Evolutionary conservation across 2,113 vertebrate species (phyloP).

Genomic region (Pelvicachromis taeniatus): DNA sequence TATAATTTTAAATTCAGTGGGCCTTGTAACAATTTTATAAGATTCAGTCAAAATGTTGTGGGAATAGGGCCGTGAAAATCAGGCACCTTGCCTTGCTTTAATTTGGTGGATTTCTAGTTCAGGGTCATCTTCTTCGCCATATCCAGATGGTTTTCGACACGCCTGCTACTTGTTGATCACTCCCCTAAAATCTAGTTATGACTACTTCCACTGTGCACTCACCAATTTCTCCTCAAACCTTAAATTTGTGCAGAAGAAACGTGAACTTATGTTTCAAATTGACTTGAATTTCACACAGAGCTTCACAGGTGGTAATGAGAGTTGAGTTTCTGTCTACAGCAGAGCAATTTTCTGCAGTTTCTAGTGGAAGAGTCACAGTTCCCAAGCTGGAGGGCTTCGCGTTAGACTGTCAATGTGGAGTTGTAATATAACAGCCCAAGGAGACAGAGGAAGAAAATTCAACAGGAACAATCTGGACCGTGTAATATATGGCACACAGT

Average conservation of each 20-base stretch:
- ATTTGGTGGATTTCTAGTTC: neutral
- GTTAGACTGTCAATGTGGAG: neutral
- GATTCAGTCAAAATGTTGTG: neutral
- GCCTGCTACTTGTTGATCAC: neutral
- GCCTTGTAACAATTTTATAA: neutral
- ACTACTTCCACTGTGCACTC: neutral
- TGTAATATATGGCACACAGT: neutral
- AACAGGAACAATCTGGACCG: neutral
- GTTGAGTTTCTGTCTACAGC: neutral
- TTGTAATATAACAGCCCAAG: neutral
- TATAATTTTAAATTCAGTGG: neutral
- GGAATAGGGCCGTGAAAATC: neutral
- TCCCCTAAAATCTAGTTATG: neutral
- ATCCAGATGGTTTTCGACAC: too few species aligned
- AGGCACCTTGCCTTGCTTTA: neutral
- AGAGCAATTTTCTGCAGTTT: neutral
- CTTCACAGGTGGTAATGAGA: neutral
- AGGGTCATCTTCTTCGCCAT: neutral
- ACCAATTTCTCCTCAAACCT: neutral
- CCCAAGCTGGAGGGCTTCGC: neutral
- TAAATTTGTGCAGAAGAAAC: neutral
- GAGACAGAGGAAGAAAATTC: neutral
- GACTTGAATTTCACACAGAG: neutral
- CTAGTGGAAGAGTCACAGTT: neutral
- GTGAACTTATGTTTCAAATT: neutral